Percentiles rank a stretch among this genome's conserved stretches.
Evolutionary conservation across 2,797 vertebrate species (phyloP).

Genomic region (Percopsis omiscomaycus): DNA sequence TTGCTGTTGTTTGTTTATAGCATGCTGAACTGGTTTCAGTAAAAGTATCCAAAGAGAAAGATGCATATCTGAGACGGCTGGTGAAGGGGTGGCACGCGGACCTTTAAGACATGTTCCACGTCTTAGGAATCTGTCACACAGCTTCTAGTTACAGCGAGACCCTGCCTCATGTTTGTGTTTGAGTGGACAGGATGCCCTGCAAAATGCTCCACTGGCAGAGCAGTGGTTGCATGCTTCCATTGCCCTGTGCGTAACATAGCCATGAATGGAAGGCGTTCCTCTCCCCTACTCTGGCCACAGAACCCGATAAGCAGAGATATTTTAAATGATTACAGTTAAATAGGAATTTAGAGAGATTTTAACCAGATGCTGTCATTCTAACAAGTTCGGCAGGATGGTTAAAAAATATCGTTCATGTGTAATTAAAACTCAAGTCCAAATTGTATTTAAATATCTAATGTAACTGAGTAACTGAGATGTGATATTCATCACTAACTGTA

Average conservation of each 20-base stretch:
- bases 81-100: slow-evolving; percentile 47
- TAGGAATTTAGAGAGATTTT: too few species aligned
- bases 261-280: slow-evolving; percentile 30
- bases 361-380: too few species aligned
- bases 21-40: slow-evolving; percentile 61
- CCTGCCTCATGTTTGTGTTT: slow-evolving; percentile 54
- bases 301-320: too few species aligned
- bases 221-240: slow-evolving; percentile 44
- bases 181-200: slow-evolving; percentile 57
- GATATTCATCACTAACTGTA: too few species aligned
- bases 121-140: slow-evolving; percentile 61
- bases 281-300: slow-evolving; percentile 4
- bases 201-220: slow-evolving; percentile 62
- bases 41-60: slow-evolving; percentile 28
- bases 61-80: slow-evolving; percentile 59
- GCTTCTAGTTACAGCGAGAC: slow-evolving; percentile 50
- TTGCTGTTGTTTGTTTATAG: slow-evolving; percentile 63
- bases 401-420: too few species aligned
- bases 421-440: too few species aligned
- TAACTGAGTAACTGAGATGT: too few species aligned
- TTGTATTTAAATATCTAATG: too few species aligned
- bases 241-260: slow-evolving; percentile 9
- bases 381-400: too few species aligned
- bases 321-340: too few species aligned
- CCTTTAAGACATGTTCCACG: slow-evolving; percentile 67